Evolutionary conservation across 2,113 vertebrate genomes (phyloP), one percentile per base, ranked within the genome.

Genomic region (Anseranas semipalmata): DNA sequence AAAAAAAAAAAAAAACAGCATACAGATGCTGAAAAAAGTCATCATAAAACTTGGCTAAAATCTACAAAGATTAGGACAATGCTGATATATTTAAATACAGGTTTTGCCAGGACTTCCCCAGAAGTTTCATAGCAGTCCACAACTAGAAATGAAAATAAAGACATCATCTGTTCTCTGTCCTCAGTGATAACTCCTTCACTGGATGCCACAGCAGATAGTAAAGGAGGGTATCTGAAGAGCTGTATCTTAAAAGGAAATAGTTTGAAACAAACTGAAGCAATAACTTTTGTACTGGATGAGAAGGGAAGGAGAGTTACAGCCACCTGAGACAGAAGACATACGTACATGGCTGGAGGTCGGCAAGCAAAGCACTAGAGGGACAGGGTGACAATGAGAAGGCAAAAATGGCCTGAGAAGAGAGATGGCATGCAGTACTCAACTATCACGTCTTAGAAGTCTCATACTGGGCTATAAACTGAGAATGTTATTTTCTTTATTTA

Each of bases 331-430:
- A 71, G 50, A 59, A 66, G 12, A 65, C 0, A 2, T 5, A 35
- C 0, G 5, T 6, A 30, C 3, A 0, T 17, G 50, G 33, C 25
- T 63, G 60, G 24, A 63, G 16, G 37, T 39, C 39, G 60, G 60
- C 27, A 22, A 63, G 60, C 25, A 63, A 39, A 39, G 60, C 46
- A 48, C 8, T 3, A 16, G 33, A 78, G 17, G 25, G 27, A 8
- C 35, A 56, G 15, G 25, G 12, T 8, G 60, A 41, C 43, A 46
- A 35, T 4, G 13, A 58, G 48, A 79, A 9, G 39, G 37, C 33
- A 74, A 59, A n/a, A 48, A 21, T 6, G 7, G 14, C 15, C 41
- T 8, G 16, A 70, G 33, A 55, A 52, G 35, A 48, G 35, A 62
- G 24, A 39, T 10, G 19, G 15, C 66, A 60, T 11, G 32, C 9